These are phyloP conservation scores for Mastomys coucha DNA, from an alignment of 2,113 vertebrate species.

Conservation along the genomic window DNA sequence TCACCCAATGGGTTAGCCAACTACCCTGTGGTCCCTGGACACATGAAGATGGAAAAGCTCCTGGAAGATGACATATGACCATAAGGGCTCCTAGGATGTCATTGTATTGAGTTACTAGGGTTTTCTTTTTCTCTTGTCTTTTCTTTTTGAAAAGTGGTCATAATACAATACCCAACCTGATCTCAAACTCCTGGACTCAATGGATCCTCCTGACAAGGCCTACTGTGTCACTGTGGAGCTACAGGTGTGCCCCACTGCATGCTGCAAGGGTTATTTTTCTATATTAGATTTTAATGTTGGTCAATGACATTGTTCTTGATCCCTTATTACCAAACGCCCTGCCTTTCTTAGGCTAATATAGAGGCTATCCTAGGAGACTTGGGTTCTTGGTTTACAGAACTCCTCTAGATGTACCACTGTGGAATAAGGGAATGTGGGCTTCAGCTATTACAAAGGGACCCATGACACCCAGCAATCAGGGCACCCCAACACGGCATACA, in stretches of 20 bases:
- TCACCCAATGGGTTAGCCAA: no score
- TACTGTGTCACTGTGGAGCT: not conserved
- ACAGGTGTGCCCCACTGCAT: not conserved
- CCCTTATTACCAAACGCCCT: not conserved
- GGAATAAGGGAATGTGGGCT: fast-evolving
- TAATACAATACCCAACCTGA: not conserved
- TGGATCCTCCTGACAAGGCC: not conserved
- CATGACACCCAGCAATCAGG: fast-evolving
- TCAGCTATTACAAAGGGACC: not conserved
- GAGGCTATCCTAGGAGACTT: not conserved
- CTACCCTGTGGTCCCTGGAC: fast-evolving
- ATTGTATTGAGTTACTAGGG: not conserved
- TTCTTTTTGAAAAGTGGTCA: not conserved
- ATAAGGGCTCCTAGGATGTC: not conserved
- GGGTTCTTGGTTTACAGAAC: not conserved
- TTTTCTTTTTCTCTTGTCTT: not conserved
- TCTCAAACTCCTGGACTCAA: not conserved
- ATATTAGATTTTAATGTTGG: not conserved
- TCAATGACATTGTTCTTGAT: fast-evolving
- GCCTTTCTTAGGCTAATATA: not conserved
- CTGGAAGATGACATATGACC: not conserved
- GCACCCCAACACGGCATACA: fast-evolving
- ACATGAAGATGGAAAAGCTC: not conserved
- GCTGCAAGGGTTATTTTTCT: not conserved
- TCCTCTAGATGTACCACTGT: not conserved